Evolutionary conservation across 2,797 vertebrate species (phyloP).

Genomic region (Toxotes lorentzi): DNA sequence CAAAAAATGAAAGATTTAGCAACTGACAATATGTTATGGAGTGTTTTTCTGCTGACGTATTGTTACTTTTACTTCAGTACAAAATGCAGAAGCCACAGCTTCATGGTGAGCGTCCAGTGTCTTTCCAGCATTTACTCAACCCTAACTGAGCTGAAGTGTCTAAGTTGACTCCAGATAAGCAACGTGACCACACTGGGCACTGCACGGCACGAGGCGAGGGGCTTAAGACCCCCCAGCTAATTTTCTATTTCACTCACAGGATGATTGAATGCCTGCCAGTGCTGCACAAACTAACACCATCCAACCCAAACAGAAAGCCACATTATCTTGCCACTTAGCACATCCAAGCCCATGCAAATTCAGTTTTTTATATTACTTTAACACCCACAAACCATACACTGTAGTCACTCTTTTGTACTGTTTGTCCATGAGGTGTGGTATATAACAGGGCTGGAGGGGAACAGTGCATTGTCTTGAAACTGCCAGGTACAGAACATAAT

Average conservation of each 20-base stretch:
- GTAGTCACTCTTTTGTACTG: constrained; percentile 18
- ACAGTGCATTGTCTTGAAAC: constrained; percentile 30
- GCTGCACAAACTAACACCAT: constrained; percentile 37
- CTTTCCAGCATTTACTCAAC: constrained; percentile 38
- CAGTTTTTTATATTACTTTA: constrained; percentile 18
- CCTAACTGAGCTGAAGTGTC: constrained; percentile 27
- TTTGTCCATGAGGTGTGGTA: neutral
- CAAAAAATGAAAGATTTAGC: too few species aligned
- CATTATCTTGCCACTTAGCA: constrained; percentile 43
- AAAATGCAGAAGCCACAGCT: neutral
- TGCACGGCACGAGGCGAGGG: constrained; percentile 35
- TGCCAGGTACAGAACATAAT: constrained; percentile 39
- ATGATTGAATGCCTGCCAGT: constrained; percentile 55
- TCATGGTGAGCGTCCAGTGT: constrained; percentile 26
- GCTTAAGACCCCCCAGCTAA: constrained; percentile 63
- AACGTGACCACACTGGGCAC: constrained; percentile 42
- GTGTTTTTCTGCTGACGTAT: too few species aligned
- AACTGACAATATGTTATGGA: too few species aligned
- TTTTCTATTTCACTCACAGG: constrained; percentile 66
- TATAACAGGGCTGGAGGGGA: neutral
- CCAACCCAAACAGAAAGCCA: constrained; percentile 31
- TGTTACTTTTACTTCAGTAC: too few species aligned
- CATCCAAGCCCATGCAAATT: constrained; percentile 24
- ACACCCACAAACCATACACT: constrained; percentile 23
- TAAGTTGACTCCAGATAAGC: constrained; percentile 57